Evolutionary conservation across 92 coral and sea anemone genomes (phyloP).

Genomic region (Palythoa heliodiscus): DNA sequence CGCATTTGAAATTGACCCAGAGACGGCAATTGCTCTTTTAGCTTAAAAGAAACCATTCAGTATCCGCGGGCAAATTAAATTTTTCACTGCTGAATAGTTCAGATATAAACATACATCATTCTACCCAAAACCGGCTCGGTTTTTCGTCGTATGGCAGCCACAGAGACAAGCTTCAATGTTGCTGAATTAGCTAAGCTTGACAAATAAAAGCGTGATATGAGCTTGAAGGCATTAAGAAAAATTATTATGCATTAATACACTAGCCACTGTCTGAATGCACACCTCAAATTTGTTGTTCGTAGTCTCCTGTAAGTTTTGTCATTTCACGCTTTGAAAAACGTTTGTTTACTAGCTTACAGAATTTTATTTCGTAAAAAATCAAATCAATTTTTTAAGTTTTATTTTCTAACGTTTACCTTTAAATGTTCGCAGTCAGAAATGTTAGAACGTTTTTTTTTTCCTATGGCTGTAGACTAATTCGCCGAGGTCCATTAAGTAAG

Average conservation of each 20-base stretch:
- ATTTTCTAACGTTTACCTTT: background rate
- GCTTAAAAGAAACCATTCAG: background rate
- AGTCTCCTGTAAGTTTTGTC: background rate
- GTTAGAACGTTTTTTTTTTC: background rate
- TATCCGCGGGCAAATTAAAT: background rate
- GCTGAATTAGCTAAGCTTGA: background rate
- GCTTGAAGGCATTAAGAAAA: background rate
- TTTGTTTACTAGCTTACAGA: constrained; percentile 15
- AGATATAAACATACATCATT: background rate
- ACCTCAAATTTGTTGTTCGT: background rate
- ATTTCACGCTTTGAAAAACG: background rate
- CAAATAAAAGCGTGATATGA: background rate
- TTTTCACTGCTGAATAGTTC: background rate
- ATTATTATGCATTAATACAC: background rate
- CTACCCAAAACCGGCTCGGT: background rate
- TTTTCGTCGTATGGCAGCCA: background rate
- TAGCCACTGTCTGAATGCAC: background rate
- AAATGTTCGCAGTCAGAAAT: constrained; percentile 5
- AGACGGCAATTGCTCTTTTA: background rate
- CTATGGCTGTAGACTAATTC: background rate
- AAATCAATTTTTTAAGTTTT: constrained; percentile 1
- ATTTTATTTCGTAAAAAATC: constrained; percentile 5
- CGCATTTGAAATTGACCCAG: constrained; percentile 13
- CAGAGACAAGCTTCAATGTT: background rate
- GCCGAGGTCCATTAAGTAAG: background rate